Evolutionary conservation across 2,888 invertebrate species (phyloP).

Genomic region (Ptilodon capucinus): DNA sequence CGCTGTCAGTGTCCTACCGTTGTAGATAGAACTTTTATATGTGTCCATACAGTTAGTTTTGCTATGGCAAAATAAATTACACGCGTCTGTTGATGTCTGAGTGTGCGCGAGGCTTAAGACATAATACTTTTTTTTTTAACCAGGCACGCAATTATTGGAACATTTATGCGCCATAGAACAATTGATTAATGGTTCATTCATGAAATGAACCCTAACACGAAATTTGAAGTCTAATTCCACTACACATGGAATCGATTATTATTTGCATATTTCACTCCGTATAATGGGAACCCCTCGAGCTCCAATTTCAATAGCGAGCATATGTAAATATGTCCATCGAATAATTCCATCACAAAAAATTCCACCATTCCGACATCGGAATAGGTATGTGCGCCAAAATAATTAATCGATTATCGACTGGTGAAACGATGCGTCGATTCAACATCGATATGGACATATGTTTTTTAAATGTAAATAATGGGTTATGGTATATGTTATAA

Average conservation of each 20-base stretch:
- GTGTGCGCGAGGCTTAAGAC: too few relatives aligned
- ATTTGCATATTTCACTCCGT: not conserved
- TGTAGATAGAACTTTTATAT: too few relatives aligned
- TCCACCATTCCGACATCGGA: not conserved
- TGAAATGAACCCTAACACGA: not conserved
- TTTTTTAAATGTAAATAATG: too few relatives aligned
- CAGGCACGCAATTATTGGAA: too few relatives aligned
- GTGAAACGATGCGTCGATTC: constrained; percentile 3
- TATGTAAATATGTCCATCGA: not conserved
- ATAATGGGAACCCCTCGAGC: not conserved
- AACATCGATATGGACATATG: not conserved
- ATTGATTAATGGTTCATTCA: too few relatives aligned
- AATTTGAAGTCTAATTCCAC: not conserved
- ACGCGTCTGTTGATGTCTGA: too few relatives aligned
- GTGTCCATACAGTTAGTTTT: too few relatives aligned
- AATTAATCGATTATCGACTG: constrained; percentile 1
- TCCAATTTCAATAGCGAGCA: not conserved
- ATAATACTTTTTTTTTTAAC: too few relatives aligned
- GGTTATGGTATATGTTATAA: too few relatives aligned
- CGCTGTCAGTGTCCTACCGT: too few relatives aligned
- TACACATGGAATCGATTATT: not conserved
- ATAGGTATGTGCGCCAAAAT: not conserved
- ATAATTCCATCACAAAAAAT: not conserved
- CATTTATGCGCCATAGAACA: too few relatives aligned
- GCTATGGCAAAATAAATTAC: too few relatives aligned